phyloP scores from a whole-genome alignment of 2,888 invertebrate species.

The Alloplasta piceator region DNA sequence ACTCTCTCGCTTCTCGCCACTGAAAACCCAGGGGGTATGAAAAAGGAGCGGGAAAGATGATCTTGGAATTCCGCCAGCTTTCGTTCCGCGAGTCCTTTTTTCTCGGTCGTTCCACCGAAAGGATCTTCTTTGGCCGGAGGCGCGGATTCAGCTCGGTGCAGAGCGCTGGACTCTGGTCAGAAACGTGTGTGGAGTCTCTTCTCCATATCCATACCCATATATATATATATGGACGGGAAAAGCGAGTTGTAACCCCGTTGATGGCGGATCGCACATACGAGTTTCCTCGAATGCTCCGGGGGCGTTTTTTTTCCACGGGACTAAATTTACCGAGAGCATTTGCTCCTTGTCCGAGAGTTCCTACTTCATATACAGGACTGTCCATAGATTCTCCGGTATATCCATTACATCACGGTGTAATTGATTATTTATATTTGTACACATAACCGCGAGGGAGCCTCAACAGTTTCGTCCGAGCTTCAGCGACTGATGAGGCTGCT shows the following conservation, averaged over 20 bases:
- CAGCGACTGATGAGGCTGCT: slow-evolving; percentile 46
- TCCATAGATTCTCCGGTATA: slow-evolving; percentile 34
- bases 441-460: slow-evolving; percentile 56
- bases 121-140: slow-evolving; percentile 56
- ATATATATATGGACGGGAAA: slow-evolving; percentile 31
- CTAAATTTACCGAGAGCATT: slow-evolving; percentile 18
- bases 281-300: slow-evolving; percentile 45
- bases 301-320: background rate
- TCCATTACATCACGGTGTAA: slow-evolving; percentile 57
- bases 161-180: slow-evolving; percentile 51
- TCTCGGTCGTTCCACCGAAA: slow-evolving; percentile 38
- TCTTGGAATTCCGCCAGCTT: slow-evolving; percentile 65
- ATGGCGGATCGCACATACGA: slow-evolving; percentile 49
- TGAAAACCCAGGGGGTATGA: slow-evolving; percentile 39
- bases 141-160: slow-evolving; percentile 58
- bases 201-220: no score
- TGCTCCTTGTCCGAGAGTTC: slow-evolving; percentile 28
- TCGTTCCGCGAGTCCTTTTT: slow-evolving; percentile 53
- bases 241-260: slow-evolving; percentile 58
- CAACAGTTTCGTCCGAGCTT: background rate
- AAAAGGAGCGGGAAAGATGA: slow-evolving; percentile 55
- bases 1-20: slow-evolving; percentile 23
- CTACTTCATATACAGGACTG: slow-evolving; percentile 25
- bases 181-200: slow-evolving; percentile 19
- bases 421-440: slow-evolving; percentile 65